Evolutionary conservation across 1,140 invertebrate species (phyloP), one percentile per base, ranked within the genome.

Genomic region (Atta texana): DNA sequence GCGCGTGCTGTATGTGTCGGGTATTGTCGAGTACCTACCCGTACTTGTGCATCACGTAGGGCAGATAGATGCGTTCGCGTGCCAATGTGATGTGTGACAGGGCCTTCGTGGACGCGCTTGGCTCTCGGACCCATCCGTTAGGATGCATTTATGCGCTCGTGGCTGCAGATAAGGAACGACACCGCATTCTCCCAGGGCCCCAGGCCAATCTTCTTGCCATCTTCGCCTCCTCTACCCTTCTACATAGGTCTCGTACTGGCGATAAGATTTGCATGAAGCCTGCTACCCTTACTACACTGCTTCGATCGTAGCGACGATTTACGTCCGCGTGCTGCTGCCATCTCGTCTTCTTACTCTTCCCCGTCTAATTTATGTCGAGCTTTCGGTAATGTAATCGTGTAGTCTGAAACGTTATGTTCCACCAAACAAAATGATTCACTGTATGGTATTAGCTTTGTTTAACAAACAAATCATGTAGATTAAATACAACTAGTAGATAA

Each of bases 71-170:
- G 74, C 44, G 71, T 59, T 75, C 55, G 84, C 53, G 63, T 72
- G 85, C 75, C 28, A 80, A 81, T 69, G 82, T 44, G n/a, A 59
- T 61, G 61, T 74, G 59, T 85, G 80, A 75, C 51, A 74, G 71
- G 68, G 49, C 39, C 51, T 68, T 31, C 59, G 78, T 74, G 69
- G 85, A 75, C 71, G 78, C 55, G 51, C 64, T 53, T 51, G 39
- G 44, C 86, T 86, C 86, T 90, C 68, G 76, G 87, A 87, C 87
- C 74, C 39, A 74, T 86, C 87, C 86, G 90, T 93, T 92, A 90
- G 90, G 92, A 93, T 93, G 91, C 92, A 94, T 94, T 94, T 94
- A 93, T 93, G 93, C 93, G 91, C 88, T 85, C 91, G 88, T 91
- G 81, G 78, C 89, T 91, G 91, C 88, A 92, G 93, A 94, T 94